phyloP scores from a whole-genome alignment of 2,113 vertebrate species.

The Paradoxurus hermaphroditus region DNA sequence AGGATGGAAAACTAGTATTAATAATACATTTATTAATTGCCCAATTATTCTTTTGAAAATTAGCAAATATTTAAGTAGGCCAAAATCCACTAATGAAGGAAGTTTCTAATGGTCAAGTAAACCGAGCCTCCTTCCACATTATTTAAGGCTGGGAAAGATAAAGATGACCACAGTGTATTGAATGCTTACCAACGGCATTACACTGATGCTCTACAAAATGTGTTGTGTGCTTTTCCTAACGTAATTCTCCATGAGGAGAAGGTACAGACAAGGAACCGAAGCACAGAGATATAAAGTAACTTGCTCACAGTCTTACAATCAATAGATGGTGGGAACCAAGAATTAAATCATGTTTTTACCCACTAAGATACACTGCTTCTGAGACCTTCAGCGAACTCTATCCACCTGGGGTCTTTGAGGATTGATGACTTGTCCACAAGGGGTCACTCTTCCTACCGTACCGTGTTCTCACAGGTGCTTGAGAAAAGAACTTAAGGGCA shows the following conservation, averaged over 20 bases:
- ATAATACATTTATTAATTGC: not conserved
- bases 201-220: not conserved
- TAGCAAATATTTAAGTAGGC: not conserved
- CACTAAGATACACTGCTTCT: not conserved
- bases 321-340: not conserved
- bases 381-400: not conserved
- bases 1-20: not conserved
- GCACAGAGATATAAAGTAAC: not conserved
- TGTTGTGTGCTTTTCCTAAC: not conserved
- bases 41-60: not conserved
- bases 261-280: not conserved
- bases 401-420: not conserved
- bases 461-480: not conserved
- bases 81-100: not conserved
- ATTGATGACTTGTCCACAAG: not conserved
- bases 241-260: not conserved
- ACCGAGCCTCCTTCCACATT: not conserved
- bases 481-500: not conserved
- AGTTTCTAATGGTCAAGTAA: not conserved
- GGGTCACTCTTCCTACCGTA: not conserved
- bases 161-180: not conserved
- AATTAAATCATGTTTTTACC: not conserved
- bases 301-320: not conserved
- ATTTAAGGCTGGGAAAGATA: not conserved
- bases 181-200: not conserved